A percentile compares a stretch with the other conserved stretches of the same genome.
phyloP scores from a whole-genome alignment of 2,113 vertebrate genomes.

The Cichladusa arquata region DNA sequence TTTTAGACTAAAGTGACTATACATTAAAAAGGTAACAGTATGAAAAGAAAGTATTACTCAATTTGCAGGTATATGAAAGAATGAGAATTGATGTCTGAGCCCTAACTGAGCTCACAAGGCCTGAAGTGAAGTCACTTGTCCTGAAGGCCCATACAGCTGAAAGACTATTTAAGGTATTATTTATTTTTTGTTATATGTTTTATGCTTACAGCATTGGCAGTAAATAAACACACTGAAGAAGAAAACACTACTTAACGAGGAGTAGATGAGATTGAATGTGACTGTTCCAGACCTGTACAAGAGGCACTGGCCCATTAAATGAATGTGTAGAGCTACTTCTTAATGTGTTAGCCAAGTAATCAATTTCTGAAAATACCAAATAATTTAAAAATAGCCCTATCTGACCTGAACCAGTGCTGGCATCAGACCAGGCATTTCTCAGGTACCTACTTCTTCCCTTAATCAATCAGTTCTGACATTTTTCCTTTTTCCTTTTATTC shows the following conservation, averaged over 20 bases:
- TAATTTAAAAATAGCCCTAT: slow-evolving; percentile 71
- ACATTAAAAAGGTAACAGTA: slow-evolving; percentile 14
- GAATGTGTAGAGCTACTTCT: slow-evolving; percentile 74
- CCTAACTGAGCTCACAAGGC: not conserved
- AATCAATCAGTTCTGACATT: slow-evolving; percentile 56
- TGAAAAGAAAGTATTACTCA: slow-evolving; percentile 23
- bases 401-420: slow-evolving; percentile 55
- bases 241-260: slow-evolving; percentile 71
- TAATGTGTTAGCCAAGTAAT: slow-evolving; percentile 74
- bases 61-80: slow-evolving; percentile 19
- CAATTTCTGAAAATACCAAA: slow-evolving; percentile 80
- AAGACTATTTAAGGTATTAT: slow-evolving; percentile 66
- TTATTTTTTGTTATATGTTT: slow-evolving; percentile 72
- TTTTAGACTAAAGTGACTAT: not conserved
- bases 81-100: slow-evolving; percentile 33
- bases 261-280: slow-evolving; percentile 76
- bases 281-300: slow-evolving; percentile 66
- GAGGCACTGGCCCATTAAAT: slow-evolving; percentile 79
- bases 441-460: slow-evolving; percentile 60
- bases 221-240: slow-evolving; percentile 75
- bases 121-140: slow-evolving; percentile 52
- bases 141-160: slow-evolving; percentile 1
- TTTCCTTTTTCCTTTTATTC: slow-evolving; percentile 15
- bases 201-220: slow-evolving; percentile 69
- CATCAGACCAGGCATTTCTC: slow-evolving; percentile 55